These are phyloP conservation scores for Zaprionus africanus DNA, from an alignment of 1,140 invertebrate genomes.

Conservation along the genomic window DNA sequence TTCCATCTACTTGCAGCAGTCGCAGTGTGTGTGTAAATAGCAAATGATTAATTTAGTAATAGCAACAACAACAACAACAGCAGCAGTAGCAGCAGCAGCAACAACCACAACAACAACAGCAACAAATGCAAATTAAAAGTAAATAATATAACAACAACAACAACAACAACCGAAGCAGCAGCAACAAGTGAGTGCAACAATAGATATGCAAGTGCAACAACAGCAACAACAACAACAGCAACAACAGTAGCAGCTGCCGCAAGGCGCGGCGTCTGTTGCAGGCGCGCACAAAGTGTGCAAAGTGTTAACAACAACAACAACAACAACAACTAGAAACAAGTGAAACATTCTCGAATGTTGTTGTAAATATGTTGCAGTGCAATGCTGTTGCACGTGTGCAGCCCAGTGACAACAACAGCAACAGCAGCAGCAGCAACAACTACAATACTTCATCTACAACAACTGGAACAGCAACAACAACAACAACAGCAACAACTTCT, in stretches of 20 bases:
- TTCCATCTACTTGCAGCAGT: constrained; percentile 46
- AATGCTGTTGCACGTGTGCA: constrained; percentile 68
- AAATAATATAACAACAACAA: constrained; percentile 5
- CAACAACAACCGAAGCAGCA: constrained; percentile 11
- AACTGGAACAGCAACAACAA: constrained; percentile 35
- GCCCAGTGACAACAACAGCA: constrained; percentile 49
- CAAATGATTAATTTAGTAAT: constrained; percentile 45
- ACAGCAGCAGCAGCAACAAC: constrained; percentile 28
- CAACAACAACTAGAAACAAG: constrained; percentile 30
- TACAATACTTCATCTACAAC: constrained; percentile 27
- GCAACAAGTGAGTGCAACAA: constrained; percentile 22
- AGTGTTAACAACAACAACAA: constrained; percentile 18
- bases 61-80: constrained; percentile 23
- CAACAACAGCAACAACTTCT: constrained; percentile 48
- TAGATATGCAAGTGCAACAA: constrained; percentile 25
- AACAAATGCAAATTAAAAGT: constrained; percentile 13
- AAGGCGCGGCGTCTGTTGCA: constrained; percentile 34
- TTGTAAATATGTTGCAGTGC: constrained; percentile 68
- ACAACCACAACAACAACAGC: constrained; percentile 34
- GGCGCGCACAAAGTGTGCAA: constrained; percentile 7
- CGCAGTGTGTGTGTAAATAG: constrained; percentile 58
- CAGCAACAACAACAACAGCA: not conserved
- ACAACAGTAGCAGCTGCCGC: constrained; percentile 24
- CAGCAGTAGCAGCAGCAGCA: constrained; percentile 13
- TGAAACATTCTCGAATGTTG: constrained; percentile 35